Conservation (phyloP, 2,797 vertebrate species). For the Lepilemur septentrionalis region DNA sequence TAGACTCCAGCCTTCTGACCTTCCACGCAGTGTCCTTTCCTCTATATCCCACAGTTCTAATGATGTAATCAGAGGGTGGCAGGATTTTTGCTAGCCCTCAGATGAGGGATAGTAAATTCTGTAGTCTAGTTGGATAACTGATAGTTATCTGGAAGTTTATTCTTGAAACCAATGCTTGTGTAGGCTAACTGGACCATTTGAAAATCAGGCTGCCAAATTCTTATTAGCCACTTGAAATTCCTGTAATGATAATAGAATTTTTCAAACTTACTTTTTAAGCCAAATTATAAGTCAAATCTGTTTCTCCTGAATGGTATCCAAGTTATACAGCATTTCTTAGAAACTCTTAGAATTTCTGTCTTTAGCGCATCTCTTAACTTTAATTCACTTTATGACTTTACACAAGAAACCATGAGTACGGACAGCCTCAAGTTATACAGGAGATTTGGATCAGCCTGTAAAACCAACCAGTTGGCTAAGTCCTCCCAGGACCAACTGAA, state of each 20-base stretch:
- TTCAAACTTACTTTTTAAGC: conserved; percentile 2
- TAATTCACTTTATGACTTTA: conserved; percentile 45
- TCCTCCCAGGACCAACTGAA: neutral
- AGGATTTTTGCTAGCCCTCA: neutral
- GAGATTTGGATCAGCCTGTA: neutral
- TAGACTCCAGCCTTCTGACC: neutral
- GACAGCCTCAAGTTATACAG: neutral
- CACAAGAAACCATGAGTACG: neutral
- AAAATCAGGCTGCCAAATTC: conserved; percentile 12
- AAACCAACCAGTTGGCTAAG: neutral
- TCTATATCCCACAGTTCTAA: neutral
- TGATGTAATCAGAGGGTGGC: neutral
- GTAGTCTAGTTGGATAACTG: neutral
- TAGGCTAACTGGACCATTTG: neutral
- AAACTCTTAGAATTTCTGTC: neutral
- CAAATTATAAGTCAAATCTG: conserved; percentile 13
- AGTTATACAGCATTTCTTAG: neutral
- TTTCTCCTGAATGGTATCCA: neutral
- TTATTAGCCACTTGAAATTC: conserved; percentile 40
- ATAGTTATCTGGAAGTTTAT: neutral
- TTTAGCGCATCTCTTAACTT: conserved; percentile 24
- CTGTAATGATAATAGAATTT: neutral
- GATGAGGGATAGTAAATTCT: too few relatives aligned
- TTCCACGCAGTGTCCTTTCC: neutral
- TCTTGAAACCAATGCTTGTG: neutral